Evolutionary conservation across 2,113 vertebrate genomes (phyloP), one percentile per base, ranked within the genome.

Genomic region (Rhinogobius similis): DNA sequence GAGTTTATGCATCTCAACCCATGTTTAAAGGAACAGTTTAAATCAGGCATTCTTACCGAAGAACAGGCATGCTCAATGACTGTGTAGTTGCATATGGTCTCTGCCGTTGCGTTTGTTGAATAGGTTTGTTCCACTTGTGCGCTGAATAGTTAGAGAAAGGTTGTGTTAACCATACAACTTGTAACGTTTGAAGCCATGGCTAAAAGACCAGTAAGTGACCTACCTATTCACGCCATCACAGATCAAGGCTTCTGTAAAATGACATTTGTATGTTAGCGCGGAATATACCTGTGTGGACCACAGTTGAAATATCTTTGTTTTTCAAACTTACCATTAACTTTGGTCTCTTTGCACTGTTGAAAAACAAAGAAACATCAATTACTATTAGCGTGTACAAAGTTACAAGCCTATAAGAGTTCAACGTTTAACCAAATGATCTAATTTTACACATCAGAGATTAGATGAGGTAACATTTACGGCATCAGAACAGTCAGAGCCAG

Each of bases 31-130:
- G 4, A 48, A 48, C 12, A 24, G 10, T 41, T 21, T 2, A 52
- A 50, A 63, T 13, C n/a, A 26, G 3, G 5, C 4, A 48, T 48
- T 29, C 75, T 65, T 81, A 90, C 88, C 12, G 55, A 61, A 24
- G 87, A 82, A 36, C 89, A 89, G 56, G 77, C 82, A 23, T 77
- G 72, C 8, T 70, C 44, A 32, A 20, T 36, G 62, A 90, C 70
- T 70, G 27, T 71, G n/a, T 77, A 76, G 61, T 56, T 59, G 66
- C 88, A 89, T 38, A 67, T 50, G 10, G 10, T 11, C 23, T 11
- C 10, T 2, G 72, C 48, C 5, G 48, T 36, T 70, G 27, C 61
- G 16, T 9, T 68, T 16, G 5, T 18, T 3, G 46, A n/a, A 38
- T 55, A 39, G 29, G 18, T 39, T 53, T 55, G 21, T 18, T 39